Evolutionary conservation across 92 coral and sea anemone genomes (phyloP).

Genomic region (Metridium senile): DNA sequence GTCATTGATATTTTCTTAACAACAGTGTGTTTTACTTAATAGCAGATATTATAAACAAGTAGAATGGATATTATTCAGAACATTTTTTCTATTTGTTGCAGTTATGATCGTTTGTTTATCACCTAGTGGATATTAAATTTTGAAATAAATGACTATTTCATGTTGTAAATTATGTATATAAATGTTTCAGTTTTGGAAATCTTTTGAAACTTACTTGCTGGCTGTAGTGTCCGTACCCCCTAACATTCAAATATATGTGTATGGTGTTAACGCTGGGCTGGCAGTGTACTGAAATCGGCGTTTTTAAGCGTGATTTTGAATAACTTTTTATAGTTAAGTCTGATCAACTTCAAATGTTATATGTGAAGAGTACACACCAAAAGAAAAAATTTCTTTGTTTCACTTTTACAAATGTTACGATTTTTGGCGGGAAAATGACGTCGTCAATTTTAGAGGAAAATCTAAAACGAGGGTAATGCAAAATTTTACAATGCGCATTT

Average conservation of each 20-base stretch:
- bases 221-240: conserved; percentile 25
- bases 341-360: no score
- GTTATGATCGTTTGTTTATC: conserved; percentile 7
- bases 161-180: conserved; percentile 2
- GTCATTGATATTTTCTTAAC: conserved; percentile 15
- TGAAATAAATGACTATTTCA: conserved; percentile 34
- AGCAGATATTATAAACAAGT: conserved; percentile 22
- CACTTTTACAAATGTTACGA: no score
- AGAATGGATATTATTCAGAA: conserved; percentile 18
- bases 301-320: no score
- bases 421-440: no score
- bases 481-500: no score
- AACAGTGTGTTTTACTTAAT: conserved; percentile 35
- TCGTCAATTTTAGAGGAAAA: no score
- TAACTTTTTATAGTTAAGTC: no score
- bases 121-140: conserved; percentile 19
- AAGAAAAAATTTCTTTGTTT: no score
- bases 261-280: no score
- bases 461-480: no score
- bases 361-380: no score
- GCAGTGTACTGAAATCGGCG: no score
- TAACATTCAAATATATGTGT: conserved; percentile 3
- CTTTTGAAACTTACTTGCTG: conserved; percentile 6
- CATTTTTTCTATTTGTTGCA: conserved; percentile 26
- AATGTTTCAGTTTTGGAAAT: background rate